These are phyloP conservation scores for Pygoscelis antarcticus DNA, from an alignment of 2,113 vertebrate genomes.

Conservation along the genomic window DNA sequence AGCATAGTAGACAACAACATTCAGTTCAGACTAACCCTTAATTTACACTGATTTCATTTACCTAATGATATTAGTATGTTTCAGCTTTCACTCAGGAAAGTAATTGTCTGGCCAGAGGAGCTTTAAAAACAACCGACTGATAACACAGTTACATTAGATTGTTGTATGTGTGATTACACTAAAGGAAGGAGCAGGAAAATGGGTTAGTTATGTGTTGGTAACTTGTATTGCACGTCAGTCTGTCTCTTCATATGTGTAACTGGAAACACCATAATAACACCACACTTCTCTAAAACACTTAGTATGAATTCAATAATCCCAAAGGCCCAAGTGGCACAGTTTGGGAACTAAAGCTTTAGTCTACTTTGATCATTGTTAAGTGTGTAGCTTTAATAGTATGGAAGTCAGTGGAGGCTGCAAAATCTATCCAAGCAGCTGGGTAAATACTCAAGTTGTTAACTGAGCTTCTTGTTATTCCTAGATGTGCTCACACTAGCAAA, in stretches of 20 bases:
- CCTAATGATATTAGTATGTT: not conserved
- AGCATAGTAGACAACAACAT: not conserved
- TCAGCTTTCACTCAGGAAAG: not conserved
- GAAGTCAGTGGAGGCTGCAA: not conserved
- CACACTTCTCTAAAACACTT: not conserved
- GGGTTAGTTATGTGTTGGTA: not conserved
- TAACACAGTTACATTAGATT: not conserved
- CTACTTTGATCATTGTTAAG: not conserved
- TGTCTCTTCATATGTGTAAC: not conserved
- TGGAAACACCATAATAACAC: not conserved
- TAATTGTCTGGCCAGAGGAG: not conserved
- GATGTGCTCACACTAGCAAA: not conserved
- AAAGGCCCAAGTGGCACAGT: not conserved
- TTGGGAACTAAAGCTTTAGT: not conserved
- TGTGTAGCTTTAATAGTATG: not conserved
- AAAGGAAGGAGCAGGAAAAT: not conserved
- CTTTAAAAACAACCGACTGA: not conserved
- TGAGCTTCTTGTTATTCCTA: not conserved
- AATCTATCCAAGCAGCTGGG: not conserved
- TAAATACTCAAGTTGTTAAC: not conserved
- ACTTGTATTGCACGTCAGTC: not conserved
- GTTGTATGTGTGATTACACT: too few species aligned
- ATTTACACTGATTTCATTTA: not conserved
- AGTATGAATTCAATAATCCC: not conserved
- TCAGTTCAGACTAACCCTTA: not conserved